These are phyloP conservation scores for Drosophila suzukii DNA, from an alignment of 1,140 invertebrate genomes.

Conservation along the genomic window DNA sequence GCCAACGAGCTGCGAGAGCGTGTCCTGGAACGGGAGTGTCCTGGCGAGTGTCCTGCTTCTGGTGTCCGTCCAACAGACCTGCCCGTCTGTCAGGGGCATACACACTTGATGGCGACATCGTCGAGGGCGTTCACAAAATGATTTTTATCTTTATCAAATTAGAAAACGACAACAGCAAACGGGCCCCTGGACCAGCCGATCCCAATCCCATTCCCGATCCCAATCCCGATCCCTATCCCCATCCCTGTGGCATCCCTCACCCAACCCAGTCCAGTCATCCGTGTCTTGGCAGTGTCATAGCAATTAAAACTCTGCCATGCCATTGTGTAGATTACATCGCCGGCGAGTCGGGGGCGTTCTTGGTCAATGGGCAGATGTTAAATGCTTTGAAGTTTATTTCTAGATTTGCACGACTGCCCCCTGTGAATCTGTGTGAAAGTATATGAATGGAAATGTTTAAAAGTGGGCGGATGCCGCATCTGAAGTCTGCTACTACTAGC, in stretches of 20 bases:
- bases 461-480: slow-evolving; percentile 10
- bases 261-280: slow-evolving; percentile 47
- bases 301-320: slow-evolving; percentile 77
- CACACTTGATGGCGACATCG: slow-evolving; percentile 52
- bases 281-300: slow-evolving; percentile 73
- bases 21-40: slow-evolving; percentile 10
- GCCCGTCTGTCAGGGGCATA: slow-evolving; percentile 43
- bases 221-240: not conserved
- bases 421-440: slow-evolving; percentile 31
- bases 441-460: slow-evolving; percentile 36
- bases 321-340: slow-evolving; percentile 76
- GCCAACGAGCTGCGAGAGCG: slow-evolving; percentile 31
- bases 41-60: slow-evolving; percentile 26
- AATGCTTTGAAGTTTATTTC: slow-evolving; percentile 76
- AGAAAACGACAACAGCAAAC: slow-evolving; percentile 54
- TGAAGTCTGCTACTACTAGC: slow-evolving; percentile 8
- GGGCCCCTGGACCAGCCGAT: slow-evolving; percentile 2
- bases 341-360: slow-evolving; percentile 28
- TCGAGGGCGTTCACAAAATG: slow-evolving; percentile 71
- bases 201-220: slow-evolving; percentile 2
- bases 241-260: slow-evolving; percentile 7
- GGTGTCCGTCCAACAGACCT: slow-evolving; percentile 2
- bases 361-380: slow-evolving; percentile 70
- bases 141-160: slow-evolving; percentile 79
- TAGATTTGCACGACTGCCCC: slow-evolving; percentile 45